These are phyloP conservation scores for Pedionomus torquatus DNA, from an alignment of 2,113 vertebrate species.

Conservation along the genomic window DNA sequence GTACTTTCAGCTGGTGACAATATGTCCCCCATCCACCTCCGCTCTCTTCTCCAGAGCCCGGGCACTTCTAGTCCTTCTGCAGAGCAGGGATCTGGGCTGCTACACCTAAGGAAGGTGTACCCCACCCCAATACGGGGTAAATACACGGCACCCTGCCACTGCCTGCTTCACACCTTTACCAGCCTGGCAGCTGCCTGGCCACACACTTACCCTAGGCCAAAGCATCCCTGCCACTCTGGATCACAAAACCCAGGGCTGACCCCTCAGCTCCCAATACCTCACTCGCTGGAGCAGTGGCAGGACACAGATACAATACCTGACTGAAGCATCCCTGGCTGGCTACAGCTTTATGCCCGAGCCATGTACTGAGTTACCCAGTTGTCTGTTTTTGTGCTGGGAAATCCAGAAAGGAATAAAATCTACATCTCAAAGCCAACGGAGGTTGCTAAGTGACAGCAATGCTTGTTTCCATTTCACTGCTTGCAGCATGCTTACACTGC, in stretches of 20 bases:
- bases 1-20: background rate
- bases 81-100: background rate
- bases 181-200: background rate
- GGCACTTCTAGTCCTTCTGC: background rate
- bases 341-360: background rate
- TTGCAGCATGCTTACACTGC: background rate
- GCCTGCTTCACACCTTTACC: background rate
- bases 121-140: fast-evolving
- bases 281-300: background rate
- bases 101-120: background rate
- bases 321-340: background rate
- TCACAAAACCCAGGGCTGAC: background rate
- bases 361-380: fast-evolving
- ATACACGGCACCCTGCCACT: background rate
- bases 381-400: background rate
- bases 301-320: fast-evolving
- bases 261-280: background rate
- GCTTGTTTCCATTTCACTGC: background rate
- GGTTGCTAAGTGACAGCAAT: conserved; percentile 60
- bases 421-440: background rate
- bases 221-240: background rate
- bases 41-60: background rate
- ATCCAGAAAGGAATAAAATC: background rate
- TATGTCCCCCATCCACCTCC: background rate
- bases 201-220: background rate